Percentiles rank a stretch among this genome's conserved stretches.
Conservation (phyloP, 1,140 invertebrate genomes). For the Brachystomella parvula region DNA sequence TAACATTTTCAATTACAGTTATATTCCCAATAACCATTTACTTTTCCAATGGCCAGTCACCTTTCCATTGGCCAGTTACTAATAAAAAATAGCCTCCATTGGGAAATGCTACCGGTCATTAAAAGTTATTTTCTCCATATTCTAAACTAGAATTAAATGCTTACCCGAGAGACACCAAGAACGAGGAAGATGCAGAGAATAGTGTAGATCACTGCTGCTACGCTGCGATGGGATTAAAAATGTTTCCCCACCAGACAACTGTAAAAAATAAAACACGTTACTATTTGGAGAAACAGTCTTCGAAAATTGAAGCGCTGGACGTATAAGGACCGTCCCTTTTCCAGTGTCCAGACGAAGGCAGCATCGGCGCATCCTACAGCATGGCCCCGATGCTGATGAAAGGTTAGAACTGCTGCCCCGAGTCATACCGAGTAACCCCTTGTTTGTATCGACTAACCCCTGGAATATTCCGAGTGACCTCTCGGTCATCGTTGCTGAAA, state of each 20-base stretch:
- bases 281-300: neutral
- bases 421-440: too few relatives aligned
- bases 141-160: neutral
- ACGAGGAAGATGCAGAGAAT: conserved; percentile 31
- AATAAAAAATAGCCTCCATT: too few relatives aligned
- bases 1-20: too few relatives aligned
- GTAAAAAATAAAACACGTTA: neutral
- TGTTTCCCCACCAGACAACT: conserved; percentile 38
- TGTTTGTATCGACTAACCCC: too few relatives aligned
- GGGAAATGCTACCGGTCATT: too few relatives aligned
- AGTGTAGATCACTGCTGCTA: conserved; percentile 30
- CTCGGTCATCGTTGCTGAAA: too few relatives aligned
- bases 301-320: conserved; percentile 23
- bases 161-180: conserved; percentile 32
- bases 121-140: too few relatives aligned
- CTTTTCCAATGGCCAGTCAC: too few relatives aligned
- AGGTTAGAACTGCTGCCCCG: too few relatives aligned
- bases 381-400: conserved; percentile 25
- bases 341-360: conserved; percentile 34
- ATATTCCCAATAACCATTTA: too few relatives aligned
- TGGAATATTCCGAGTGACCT: too few relatives aligned
- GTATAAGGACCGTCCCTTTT: conserved; percentile 27
- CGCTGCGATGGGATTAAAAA: conserved; percentile 32
- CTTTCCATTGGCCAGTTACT: too few relatives aligned
- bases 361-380: conserved; percentile 30